Percentiles rank a stretch among this genome's conserved stretches.
Conservation (phyloP, 2,888 invertebrate species). For the Torymus tubicola region DNA sequence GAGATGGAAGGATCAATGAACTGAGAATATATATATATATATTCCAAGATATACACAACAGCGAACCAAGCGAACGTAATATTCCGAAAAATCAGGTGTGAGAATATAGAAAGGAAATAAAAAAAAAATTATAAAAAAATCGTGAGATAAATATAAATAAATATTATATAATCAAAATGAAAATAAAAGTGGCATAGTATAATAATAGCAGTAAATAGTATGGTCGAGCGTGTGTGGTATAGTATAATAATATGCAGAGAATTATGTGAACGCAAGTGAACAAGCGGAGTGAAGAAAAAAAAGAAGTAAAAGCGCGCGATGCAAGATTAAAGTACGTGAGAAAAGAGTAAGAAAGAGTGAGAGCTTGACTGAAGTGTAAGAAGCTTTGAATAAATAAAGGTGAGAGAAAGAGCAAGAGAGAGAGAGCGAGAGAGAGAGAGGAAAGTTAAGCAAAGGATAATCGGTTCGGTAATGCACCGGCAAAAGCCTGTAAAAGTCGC, state of each 20-base stretch:
- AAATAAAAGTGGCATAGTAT: too few relatives aligned
- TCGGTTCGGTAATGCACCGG: background rate
- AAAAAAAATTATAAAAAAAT: background rate
- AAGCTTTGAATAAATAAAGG: conserved; percentile 34
- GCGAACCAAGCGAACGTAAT: conserved; percentile 47
- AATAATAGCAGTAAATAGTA: too few relatives aligned
- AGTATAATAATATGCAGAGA: too few relatives aligned
- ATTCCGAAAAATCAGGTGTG: background rate
- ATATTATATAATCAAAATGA: too few relatives aligned
- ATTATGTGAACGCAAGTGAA: too few relatives aligned
- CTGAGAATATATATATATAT: too few relatives aligned
- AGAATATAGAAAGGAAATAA: conserved; percentile 1
- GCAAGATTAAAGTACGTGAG: background rate
- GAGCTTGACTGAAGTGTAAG: conserved; percentile 1
- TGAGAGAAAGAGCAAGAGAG: conserved; percentile 7
- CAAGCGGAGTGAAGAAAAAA: too few relatives aligned
- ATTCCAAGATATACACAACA: conserved; percentile 1
- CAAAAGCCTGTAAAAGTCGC: background rate
- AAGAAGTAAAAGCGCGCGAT: too few relatives aligned
- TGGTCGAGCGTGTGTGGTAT: too few relatives aligned
- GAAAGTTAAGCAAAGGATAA: background rate
- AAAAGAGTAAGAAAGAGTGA: background rate
- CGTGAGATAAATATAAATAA: too few relatives aligned
- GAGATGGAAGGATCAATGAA: too few relatives aligned
- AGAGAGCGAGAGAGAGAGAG: background rate